phyloP scores from a whole-genome alignment of 1,140 invertebrate genomes.

The Drosophila sproati region DNA sequence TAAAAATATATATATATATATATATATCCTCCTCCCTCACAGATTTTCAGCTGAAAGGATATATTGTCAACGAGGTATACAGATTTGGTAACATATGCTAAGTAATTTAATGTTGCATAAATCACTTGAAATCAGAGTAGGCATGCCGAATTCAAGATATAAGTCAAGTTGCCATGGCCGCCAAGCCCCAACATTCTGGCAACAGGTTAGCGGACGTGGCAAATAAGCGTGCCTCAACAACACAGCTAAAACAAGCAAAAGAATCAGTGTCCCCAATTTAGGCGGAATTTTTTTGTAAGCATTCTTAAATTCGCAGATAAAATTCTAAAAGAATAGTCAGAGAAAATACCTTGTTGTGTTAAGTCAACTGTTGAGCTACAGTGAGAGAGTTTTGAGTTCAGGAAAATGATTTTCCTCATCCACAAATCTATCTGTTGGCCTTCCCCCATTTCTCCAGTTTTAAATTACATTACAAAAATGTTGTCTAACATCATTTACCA shows the following conservation, averaged over 20 bases:
- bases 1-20: not conserved
- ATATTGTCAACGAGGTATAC: slow-evolving; percentile 7
- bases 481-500: too few species aligned
- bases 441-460: too few species aligned
- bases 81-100: slow-evolving; percentile 49
- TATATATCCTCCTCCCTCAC: not conserved
- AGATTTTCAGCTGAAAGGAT: slow-evolving; percentile 2
- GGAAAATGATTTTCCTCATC: too few species aligned
- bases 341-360: too few species aligned
- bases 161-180: slow-evolving; percentile 23
- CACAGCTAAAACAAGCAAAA: not conserved
- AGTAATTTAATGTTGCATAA: slow-evolving; percentile 46
- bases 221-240: not conserved
- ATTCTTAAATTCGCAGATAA: too few species aligned
- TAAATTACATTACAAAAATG: too few species aligned
- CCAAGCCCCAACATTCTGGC: slow-evolving; percentile 11
- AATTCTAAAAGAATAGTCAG: too few species aligned
- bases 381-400: too few species aligned
- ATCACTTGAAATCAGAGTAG: slow-evolving; percentile 33
- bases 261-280: not conserved
- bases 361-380: too few species aligned
- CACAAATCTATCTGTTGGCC: too few species aligned
- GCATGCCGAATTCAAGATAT: slow-evolving; percentile 18
- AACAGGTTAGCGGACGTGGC: slow-evolving; percentile 25
- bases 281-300: not conserved